phyloP scores from a whole-genome alignment of 1,140 invertebrate species.

The Tetramorium parvispinum region DNA sequence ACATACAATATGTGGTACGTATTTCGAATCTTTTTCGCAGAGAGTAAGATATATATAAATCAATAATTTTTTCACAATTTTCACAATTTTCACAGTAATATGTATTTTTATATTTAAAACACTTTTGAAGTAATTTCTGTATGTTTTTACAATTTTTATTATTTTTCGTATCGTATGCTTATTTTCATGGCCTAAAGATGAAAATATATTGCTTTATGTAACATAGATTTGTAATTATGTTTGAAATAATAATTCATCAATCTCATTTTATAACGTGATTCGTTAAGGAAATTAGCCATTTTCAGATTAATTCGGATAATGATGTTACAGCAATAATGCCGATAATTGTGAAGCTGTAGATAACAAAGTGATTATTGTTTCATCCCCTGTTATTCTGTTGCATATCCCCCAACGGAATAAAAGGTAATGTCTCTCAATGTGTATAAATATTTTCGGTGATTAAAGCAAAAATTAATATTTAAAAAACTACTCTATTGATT shows the following conservation, averaged over 20 bases:
- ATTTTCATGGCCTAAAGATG: background rate
- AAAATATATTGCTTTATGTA: background rate
- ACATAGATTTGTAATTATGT: background rate
- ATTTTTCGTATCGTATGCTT: background rate
- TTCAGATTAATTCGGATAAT: conserved; percentile 19
- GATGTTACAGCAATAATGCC: conserved; percentile 3
- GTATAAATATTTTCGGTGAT: background rate
- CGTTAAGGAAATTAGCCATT: conserved; percentile 37
- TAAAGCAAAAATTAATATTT: conserved; percentile 5
- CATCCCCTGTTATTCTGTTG: background rate
- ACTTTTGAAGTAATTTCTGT: background rate
- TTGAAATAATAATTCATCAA: background rate
- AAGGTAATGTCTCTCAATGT: background rate
- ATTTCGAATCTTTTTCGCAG: background rate
- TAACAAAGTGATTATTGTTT: conserved; percentile 19
- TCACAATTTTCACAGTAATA: too few relatives aligned
- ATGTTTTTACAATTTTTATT: background rate
- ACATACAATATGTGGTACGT: background rate
- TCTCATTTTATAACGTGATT: background rate
- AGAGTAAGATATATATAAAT: background rate
- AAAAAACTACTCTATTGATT: background rate
- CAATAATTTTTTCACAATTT: background rate
- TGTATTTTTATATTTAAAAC: background rate
- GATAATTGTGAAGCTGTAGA: background rate
- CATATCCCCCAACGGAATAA: background rate